Percentiles rank a stretch among this genome's conserved stretches.
phyloP scores from a whole-genome alignment of 23 tunicate genomes.

The Phallusia fumigata region DNA sequence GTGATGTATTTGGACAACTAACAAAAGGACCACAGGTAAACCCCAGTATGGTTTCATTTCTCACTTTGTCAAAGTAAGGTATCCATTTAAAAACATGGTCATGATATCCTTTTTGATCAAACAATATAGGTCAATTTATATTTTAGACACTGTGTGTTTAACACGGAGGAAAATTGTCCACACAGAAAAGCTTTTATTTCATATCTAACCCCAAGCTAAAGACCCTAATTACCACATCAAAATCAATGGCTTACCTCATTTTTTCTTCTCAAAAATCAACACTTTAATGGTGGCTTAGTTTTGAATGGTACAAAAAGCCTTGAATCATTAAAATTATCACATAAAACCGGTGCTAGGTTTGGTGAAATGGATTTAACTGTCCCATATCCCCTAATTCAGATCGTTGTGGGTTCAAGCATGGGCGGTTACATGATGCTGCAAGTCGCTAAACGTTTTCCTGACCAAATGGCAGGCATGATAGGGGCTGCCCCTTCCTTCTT shows the following conservation, averaged over 20 bases:
- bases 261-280: too few relatives aligned
- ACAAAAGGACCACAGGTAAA: slow-evolving; percentile 41
- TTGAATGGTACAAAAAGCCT: too few relatives aligned
- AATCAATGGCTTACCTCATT: too few relatives aligned
- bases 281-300: too few relatives aligned
- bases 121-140: neutral
- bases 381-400: neutral
- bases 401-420: slow-evolving; percentile 60
- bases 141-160: too few relatives aligned
- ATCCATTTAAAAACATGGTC: neutral
- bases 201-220: too few relatives aligned
- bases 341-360: neutral
- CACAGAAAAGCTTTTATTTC: too few relatives aligned
- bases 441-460: slow-evolving; percentile 22
- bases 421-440: slow-evolving; percentile 60
- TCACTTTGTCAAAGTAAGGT: neutral
- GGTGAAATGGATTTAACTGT: too few relatives aligned
- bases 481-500: slow-evolving; percentile 51
- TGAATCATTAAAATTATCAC: too few relatives aligned
- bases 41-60: too few relatives aligned
- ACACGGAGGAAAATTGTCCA: too few relatives aligned
- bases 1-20: slow-evolving; percentile 24
- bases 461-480: slow-evolving; percentile 31
- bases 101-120: neutral
- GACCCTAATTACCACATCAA: too few relatives aligned